These are phyloP conservation scores for Corythoichthys haematopterus DNA, from an alignment of 2,113 vertebrate genomes.

Conservation along the genomic window DNA sequence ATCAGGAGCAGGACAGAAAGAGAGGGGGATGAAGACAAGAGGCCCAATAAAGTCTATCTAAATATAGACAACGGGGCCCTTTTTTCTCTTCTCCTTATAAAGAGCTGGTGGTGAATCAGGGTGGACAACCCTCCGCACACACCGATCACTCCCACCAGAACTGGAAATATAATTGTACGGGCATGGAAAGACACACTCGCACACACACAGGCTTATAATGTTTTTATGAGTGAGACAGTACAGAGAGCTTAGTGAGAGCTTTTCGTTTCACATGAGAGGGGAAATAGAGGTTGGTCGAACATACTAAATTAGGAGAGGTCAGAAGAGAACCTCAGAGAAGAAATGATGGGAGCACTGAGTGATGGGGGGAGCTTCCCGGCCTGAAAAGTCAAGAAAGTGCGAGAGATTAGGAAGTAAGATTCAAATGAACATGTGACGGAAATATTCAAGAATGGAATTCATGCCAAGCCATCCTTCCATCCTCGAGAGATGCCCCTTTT, in stretches of 20 bases:
- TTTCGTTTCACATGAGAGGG: slow-evolving; percentile 37
- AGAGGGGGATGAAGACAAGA: slow-evolving; percentile 49
- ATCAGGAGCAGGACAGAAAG: slow-evolving; percentile 37
- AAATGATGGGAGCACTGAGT: slow-evolving; percentile 30
- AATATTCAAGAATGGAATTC: slow-evolving; percentile 29
- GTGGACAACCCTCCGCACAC: slow-evolving; percentile 39
- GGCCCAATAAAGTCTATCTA: slow-evolving; percentile 71
- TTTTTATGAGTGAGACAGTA: slow-evolving; percentile 37
- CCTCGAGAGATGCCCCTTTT: slow-evolving; percentile 25
- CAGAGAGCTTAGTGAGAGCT: slow-evolving; percentile 29
- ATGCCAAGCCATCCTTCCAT: slow-evolving; percentile 18
- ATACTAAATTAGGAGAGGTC: slow-evolving; percentile 71
- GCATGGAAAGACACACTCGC: slow-evolving; percentile 39
- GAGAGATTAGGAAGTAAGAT: slow-evolving; percentile 33
- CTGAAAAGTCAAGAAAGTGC: slow-evolving; percentile 15
- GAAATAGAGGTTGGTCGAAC: slow-evolving; percentile 48
- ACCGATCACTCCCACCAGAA: slow-evolving; percentile 53
- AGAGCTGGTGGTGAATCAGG: slow-evolving; percentile 67
- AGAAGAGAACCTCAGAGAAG: slow-evolving; percentile 33
- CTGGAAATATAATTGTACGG: slow-evolving; percentile 42
- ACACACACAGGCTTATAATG: slow-evolving; percentile 23
- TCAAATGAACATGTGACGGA: slow-evolving; percentile 17
- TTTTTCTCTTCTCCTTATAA: slow-evolving; percentile 73
- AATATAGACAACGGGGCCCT: slow-evolving; percentile 67
- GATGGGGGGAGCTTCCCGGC: slow-evolving; percentile 17